These are phyloP conservation scores for Cheilosia grossa DNA, from an alignment of 2,888 invertebrate species.

Conservation along the genomic window DNA sequence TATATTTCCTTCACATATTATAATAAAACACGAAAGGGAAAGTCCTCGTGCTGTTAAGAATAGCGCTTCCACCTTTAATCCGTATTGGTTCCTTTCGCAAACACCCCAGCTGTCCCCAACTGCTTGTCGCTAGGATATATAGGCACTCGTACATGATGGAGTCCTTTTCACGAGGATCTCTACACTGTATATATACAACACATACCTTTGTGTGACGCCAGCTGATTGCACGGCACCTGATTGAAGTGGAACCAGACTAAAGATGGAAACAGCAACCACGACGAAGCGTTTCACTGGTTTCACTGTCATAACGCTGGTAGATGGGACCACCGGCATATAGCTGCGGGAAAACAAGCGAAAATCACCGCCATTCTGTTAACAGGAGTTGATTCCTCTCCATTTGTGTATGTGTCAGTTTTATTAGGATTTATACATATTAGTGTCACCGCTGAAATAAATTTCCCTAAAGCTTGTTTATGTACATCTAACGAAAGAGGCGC, in stretches of 20 bases:
- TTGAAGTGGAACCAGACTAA: conserved; percentile 59
- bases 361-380: conserved; percentile 38
- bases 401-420: conserved; percentile 32
- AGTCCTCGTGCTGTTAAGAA: conserved; percentile 50
- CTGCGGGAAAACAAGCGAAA: conserved; percentile 25
- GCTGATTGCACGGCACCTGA: conserved; percentile 58
- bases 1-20: conserved; percentile 5
- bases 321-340: not conserved
- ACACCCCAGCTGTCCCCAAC: conserved; percentile 14
- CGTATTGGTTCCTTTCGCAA: conserved; percentile 32
- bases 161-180: conserved; percentile 33
- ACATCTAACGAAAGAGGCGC: conserved; percentile 16
- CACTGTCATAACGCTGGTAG: conserved; percentile 44
- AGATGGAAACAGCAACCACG: conserved; percentile 34
- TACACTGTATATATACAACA: not conserved
- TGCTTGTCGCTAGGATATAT: conserved; percentile 46
- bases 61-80: conserved; percentile 61
- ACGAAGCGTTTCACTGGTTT: conserved; percentile 21
- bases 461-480: conserved; percentile 26
- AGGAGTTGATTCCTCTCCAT: not conserved
- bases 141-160: conserved; percentile 17
- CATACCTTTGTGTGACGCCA: conserved; percentile 45
- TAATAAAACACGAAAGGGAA: conserved; percentile 64
- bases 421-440: conserved; percentile 50
- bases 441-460: conserved; percentile 69